Conservation (phyloP, 2,888 invertebrate genomes). For the Oscheius sp. region DNA sequence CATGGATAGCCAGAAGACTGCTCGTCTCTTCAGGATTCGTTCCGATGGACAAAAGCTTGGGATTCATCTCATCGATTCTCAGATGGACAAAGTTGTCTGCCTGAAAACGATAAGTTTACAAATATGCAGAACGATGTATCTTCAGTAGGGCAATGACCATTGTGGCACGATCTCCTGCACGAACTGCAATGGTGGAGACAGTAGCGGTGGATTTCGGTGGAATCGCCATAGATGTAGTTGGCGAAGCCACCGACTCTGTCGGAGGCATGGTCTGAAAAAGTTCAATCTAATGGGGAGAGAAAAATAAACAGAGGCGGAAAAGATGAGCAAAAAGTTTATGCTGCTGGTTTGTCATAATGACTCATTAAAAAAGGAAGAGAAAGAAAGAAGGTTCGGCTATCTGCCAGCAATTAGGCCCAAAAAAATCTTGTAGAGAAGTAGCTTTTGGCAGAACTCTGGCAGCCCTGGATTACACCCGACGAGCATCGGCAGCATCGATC, state of each 20-base stretch:
- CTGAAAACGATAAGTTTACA: constrained; percentile 76
- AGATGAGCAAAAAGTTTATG: not conserved
- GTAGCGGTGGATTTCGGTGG: constrained; percentile 78
- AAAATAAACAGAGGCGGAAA: not conserved
- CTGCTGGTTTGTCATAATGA: not conserved
- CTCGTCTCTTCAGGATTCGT: constrained; percentile 83
- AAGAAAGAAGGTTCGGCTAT: not conserved
- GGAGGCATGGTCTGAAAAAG: constrained; percentile 24
- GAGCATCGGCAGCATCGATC: constrained; percentile 35
- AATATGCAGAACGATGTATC: constrained; percentile 76
- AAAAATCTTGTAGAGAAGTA: constrained; percentile 10
- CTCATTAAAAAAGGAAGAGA: not conserved
- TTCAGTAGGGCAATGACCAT: constrained; percentile 88
- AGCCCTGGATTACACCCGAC: constrained; percentile 34
- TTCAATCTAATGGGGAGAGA: not conserved
- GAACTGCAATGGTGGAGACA: constrained; percentile 89
- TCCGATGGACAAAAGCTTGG: constrained; percentile 86
- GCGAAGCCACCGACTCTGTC: constrained; percentile 44
- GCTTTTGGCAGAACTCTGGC: constrained; percentile 29
- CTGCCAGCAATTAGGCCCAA: not conserved
- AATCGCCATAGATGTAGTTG: not conserved
- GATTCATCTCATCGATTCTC: constrained; percentile 87
- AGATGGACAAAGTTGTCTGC: constrained; percentile 86
- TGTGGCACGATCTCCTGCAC: constrained; percentile 84
- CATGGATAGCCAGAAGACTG: constrained; percentile 83